Evolutionary conservation across 1,140 invertebrate species (phyloP).

Genomic region (Thaumetopoea pityocampa): DNA sequence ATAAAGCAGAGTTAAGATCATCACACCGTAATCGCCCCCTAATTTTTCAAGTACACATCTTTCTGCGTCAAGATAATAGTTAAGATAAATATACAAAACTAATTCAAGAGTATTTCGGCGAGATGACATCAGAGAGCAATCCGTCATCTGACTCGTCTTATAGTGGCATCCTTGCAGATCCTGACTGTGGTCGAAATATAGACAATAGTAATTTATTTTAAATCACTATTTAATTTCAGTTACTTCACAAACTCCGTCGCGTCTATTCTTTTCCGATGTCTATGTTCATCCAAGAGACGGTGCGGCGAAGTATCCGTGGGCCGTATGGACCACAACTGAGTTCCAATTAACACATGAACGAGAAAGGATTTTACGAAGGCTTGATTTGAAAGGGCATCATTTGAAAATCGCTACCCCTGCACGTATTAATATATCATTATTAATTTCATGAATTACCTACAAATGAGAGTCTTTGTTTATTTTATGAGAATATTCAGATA

Average conservation of each 20-base stretch:
- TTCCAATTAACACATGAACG: slow-evolving; percentile 29
- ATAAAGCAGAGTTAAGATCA: too few relatives aligned
- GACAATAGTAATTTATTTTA: not conserved
- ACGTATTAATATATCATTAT: slow-evolving; percentile 1
- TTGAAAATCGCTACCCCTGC: slow-evolving; percentile 49
- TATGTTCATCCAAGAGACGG: slow-evolving; percentile 39
- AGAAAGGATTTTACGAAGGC: slow-evolving; percentile 33
- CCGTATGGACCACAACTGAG: slow-evolving; percentile 25
- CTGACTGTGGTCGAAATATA: too few relatives aligned
- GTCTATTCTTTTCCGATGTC: slow-evolving; percentile 31
- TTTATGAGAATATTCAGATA: too few relatives aligned
- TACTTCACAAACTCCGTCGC: not conserved
- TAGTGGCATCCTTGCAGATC: too few relatives aligned
- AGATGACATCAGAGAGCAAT: too few relatives aligned
- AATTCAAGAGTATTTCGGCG: too few relatives aligned
- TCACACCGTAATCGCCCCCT: too few relatives aligned
- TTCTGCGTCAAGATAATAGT: too few relatives aligned
- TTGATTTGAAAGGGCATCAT: slow-evolving; percentile 36
- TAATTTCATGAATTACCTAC: slow-evolving; percentile 1
- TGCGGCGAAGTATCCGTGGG: slow-evolving; percentile 33
- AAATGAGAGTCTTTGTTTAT: too few relatives aligned
- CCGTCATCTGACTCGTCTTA: too few relatives aligned
- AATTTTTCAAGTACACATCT: too few relatives aligned
- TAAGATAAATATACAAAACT: too few relatives aligned
- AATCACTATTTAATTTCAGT: slow-evolving; percentile 1